These are phyloP conservation scores for Salarias fasciatus DNA, from an alignment of 2,797 vertebrate genomes.

Conservation along the genomic window DNA sequence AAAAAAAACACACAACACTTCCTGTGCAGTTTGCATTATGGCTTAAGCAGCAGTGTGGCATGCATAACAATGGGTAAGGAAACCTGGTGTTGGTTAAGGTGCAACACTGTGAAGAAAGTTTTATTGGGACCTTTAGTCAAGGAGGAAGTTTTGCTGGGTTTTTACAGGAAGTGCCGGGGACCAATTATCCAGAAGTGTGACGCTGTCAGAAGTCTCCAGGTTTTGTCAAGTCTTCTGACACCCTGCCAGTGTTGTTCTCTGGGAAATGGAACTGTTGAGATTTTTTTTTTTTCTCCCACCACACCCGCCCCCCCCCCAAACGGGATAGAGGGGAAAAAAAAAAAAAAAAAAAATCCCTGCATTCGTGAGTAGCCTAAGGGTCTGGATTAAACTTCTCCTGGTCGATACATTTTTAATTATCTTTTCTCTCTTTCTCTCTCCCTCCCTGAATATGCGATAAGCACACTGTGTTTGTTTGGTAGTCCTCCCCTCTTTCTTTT, in stretches of 20 bases:
- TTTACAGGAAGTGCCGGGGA: slow-evolving; percentile 77
- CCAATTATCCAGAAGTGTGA: slow-evolving; percentile 79
- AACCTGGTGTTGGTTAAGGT: slow-evolving; percentile 66
- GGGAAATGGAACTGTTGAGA: slow-evolving; percentile 75
- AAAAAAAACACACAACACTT: slow-evolving; percentile 43
- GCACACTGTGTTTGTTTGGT: slow-evolving; percentile 58
- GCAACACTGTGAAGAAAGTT: slow-evolving; percentile 77
- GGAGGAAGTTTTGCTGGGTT: slow-evolving; percentile 67
- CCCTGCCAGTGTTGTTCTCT: slow-evolving; percentile 80
- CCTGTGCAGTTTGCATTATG: slow-evolving; percentile 60
- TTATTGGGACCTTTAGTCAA: slow-evolving; percentile 68
- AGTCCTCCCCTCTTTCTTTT: slow-evolving; percentile 19
- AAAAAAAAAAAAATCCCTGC: slow-evolving; percentile 47
- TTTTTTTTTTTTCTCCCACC: slow-evolving; percentile 28
- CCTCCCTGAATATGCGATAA: slow-evolving; percentile 47
- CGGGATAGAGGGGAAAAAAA: slow-evolving; percentile 24
- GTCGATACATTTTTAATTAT: slow-evolving; percentile 73
- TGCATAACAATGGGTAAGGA: slow-evolving; percentile 57
- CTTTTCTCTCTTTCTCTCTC: slow-evolving; percentile 25
- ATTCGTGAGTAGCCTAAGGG: slow-evolving; percentile 63
- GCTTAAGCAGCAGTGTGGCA: slow-evolving; percentile 42
- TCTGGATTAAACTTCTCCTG: slow-evolving; percentile 65
- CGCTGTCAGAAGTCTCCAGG: slow-evolving; percentile 79
- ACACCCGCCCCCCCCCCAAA: slow-evolving; percentile 39
- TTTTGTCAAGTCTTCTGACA: slow-evolving; percentile 82